Conservation (phyloP, 2,797 vertebrate species). For the Notolepis coatsorum region DNA sequence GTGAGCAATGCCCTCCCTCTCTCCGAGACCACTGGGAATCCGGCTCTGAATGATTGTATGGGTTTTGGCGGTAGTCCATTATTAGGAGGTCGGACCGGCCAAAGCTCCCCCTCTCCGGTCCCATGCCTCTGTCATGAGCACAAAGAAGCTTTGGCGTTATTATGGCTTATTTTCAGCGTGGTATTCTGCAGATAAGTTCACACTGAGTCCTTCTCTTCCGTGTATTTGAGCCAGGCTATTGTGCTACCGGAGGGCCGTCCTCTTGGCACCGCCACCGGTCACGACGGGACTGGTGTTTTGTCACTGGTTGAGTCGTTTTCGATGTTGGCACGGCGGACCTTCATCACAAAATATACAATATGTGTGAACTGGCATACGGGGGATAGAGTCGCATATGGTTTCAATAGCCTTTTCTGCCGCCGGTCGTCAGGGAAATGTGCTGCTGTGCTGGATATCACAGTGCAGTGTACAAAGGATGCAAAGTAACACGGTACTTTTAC, state of each 20-base stretch:
- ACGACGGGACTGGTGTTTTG: slow-evolving; percentile 39
- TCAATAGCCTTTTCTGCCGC: slow-evolving; percentile 37
- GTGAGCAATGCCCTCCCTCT: slow-evolving; percentile 10
- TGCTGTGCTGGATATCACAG: no score
- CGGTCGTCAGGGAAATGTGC: slow-evolving; percentile 30
- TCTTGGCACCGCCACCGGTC: slow-evolving; percentile 32
- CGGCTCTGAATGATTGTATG: slow-evolving; percentile 45
- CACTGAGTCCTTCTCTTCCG: slow-evolving; percentile 29
- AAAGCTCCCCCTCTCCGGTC: slow-evolving; percentile 44
- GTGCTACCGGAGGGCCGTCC: slow-evolving; percentile 58
- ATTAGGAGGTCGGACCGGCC: slow-evolving; percentile 60
- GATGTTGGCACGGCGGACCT: slow-evolving; percentile 44
- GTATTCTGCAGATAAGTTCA: slow-evolving; percentile 68
- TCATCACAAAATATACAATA: slow-evolving; percentile 51
- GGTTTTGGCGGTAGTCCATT: slow-evolving; percentile 62
- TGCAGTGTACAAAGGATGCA: no score
- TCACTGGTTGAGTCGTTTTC: slow-evolving; percentile 52
- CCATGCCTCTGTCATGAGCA: slow-evolving; percentile 43
- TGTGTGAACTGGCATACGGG: slow-evolving; percentile 47
- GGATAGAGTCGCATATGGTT: slow-evolving; percentile 55
- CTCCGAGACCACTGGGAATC: slow-evolving; percentile 52
- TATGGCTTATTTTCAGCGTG: slow-evolving; percentile 59
- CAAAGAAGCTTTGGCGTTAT: slow-evolving; percentile 63
- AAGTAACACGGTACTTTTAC: no score
- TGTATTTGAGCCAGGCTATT: slow-evolving; percentile 52